Percentiles rank a stretch among this genome's conserved stretches.
Evolutionary conservation across 2,888 invertebrate genomes (phyloP).

Genomic region (Cenopis cana): DNA sequence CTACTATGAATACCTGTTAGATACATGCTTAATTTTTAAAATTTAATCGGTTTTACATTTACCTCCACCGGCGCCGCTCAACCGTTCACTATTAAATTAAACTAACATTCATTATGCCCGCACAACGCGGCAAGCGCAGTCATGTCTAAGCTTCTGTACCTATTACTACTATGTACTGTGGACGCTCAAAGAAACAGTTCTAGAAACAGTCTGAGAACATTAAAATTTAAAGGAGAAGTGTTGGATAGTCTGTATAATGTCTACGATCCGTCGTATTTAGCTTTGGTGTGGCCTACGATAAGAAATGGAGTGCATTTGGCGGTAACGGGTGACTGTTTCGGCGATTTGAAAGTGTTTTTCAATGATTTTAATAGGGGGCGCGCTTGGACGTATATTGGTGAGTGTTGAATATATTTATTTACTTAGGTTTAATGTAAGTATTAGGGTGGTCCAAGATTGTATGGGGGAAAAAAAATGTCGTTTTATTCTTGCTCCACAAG

Average conservation of each 20-base stretch:
- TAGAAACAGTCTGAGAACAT: slow-evolving; percentile 45
- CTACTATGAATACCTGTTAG: no score
- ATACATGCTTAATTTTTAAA: no score
- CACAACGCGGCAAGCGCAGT: slow-evolving; percentile 16
- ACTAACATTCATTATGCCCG: not conserved
- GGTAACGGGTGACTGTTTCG: slow-evolving; percentile 73
- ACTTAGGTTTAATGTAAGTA: no score
- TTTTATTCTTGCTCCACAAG: no score
- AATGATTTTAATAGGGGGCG: slow-evolving; percentile 73
- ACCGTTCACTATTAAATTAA: not conserved
- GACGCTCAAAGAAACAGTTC: not conserved
- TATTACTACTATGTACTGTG: slow-evolving; percentile 1
- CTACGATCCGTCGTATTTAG: slow-evolving; percentile 76
- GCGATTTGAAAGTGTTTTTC: slow-evolving; percentile 73
- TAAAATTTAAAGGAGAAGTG: slow-evolving; percentile 60
- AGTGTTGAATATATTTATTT: slow-evolving; percentile 52
- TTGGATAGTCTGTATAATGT: slow-evolving; percentile 75
- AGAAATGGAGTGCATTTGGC: slow-evolving; percentile 71
- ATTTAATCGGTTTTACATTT: not conserved
- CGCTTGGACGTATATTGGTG: slow-evolving; percentile 82
- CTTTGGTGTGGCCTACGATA: slow-evolving; percentile 78
- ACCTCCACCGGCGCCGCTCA: not conserved
- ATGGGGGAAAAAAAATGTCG: no score
- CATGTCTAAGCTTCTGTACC: slow-evolving; percentile 19
- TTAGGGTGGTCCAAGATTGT: no score